Conservation (phyloP, 1,140 invertebrate species). For the Batillaria attramentaria region DNA sequence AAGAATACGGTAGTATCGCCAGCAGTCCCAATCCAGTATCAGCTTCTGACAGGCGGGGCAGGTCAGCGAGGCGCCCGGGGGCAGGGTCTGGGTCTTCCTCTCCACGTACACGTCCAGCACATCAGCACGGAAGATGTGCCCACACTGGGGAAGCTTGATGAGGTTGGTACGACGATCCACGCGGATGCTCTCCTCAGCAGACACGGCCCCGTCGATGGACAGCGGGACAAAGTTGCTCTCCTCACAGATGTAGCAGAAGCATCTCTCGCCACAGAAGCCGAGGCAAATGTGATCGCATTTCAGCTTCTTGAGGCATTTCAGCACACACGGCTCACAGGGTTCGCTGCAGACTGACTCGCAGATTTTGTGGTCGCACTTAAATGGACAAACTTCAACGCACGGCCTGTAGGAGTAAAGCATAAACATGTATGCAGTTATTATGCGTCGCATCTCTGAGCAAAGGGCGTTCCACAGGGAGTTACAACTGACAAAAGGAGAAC, state of each 20-base stretch:
- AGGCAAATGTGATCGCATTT: conserved; percentile 78
- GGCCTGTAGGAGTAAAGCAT: too few relatives aligned
- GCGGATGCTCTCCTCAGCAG: background rate
- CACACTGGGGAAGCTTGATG: conserved; percentile 19
- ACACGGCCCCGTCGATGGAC: background rate
- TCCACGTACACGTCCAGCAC: conserved; percentile 24
- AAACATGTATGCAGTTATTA: too few relatives aligned
- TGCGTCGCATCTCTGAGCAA: too few relatives aligned
- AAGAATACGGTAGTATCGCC: conserved; percentile 5
- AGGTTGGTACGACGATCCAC: background rate
- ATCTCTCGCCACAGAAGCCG: conserved; percentile 77
- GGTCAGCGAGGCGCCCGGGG: background rate
- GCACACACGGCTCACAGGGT: conserved; percentile 76
- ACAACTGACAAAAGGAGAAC: too few relatives aligned
- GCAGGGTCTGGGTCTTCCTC: background rate
- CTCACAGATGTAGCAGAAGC: conserved; percentile 57
- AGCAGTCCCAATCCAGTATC: conserved; percentile 13
- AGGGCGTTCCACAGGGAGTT: too few relatives aligned
- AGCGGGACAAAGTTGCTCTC: conserved; percentile 16
- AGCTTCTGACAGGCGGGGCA: conserved; percentile 9
- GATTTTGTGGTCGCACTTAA: conserved; percentile 73
- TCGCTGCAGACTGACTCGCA: conserved; percentile 77
- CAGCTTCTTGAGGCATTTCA: conserved; percentile 25
- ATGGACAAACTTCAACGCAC: conserved; percentile 67
- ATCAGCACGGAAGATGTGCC: conserved; percentile 4